A percentile compares a stretch with the other conserved stretches of the same genome.
Conservation (phyloP, 53 echinoderm and acorn worm species). For the Glandiceps talaboti region DNA sequence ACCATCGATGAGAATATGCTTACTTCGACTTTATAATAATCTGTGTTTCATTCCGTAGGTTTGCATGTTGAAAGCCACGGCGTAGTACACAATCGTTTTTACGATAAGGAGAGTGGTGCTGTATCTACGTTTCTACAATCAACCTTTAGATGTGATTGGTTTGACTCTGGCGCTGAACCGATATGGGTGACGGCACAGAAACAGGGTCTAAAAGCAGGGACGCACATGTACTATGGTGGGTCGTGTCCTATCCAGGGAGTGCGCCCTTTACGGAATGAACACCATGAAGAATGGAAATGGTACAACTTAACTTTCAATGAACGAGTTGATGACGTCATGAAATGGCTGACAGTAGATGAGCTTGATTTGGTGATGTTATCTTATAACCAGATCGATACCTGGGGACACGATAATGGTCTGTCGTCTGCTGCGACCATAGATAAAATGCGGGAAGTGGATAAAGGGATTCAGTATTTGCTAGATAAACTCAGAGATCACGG, state of each 20-base stretch:
- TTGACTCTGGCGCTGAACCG: constrained; percentile 49
- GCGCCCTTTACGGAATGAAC: constrained; percentile 37
- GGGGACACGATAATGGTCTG: constrained; percentile 55
- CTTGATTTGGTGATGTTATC: constrained; percentile 73
- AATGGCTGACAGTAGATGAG: constrained; percentile 67
- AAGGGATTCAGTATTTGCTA: constrained; percentile 14
- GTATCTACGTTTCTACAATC: constrained; percentile 34
- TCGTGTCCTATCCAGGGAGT: constrained; percentile 60
- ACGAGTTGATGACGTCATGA: constrained; percentile 53
- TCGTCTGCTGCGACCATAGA: constrained; percentile 29
- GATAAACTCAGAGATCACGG: constrained; percentile 6
- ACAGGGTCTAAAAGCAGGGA: constrained; percentile 54
- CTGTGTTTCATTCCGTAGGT: too few relatives aligned
- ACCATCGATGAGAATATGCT: too few relatives aligned
- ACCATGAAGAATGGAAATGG: constrained; percentile 35
- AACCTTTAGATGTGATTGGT: constrained; percentile 49
- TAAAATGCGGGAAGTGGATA: constrained; percentile 28
- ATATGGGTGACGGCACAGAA: constrained; percentile 82
- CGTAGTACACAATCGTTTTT: constrained; percentile 45
- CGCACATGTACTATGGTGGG: constrained; percentile 69
- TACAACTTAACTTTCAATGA: constrained; percentile 42
- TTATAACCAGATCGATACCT: constrained; percentile 58
- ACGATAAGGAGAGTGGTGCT: constrained; percentile 24
- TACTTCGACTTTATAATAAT: too few relatives aligned
- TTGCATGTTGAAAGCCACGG: constrained; percentile 55